Evolutionary conservation across 2,797 vertebrate genomes (phyloP).

Genomic region (Thripadectes ignobilis): DNA sequence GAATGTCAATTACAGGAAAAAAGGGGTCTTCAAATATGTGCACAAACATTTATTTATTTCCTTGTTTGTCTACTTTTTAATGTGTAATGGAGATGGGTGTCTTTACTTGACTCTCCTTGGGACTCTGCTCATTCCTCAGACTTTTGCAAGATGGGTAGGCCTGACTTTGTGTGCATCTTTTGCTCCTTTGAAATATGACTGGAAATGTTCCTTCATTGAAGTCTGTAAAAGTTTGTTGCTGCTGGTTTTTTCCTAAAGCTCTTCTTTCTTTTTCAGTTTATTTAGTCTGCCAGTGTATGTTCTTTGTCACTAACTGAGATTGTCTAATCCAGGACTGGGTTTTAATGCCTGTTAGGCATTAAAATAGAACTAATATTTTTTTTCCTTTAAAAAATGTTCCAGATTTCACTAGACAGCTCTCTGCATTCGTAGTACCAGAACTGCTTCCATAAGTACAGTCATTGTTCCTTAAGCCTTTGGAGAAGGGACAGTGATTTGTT

Average conservation of each 20-base stretch:
- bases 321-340: neutral
- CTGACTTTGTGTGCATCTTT: neutral
- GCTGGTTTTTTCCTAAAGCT: neutral
- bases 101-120: neutral
- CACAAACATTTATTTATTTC: neutral
- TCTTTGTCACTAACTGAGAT: neutral
- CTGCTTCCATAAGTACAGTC: neutral
- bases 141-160: neutral
- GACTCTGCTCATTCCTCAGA: accelerated
- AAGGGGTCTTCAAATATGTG: neutral
- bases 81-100: neutral
- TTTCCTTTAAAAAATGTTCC: neutral
- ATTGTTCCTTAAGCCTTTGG: neutral
- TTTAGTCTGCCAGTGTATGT: neutral
- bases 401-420: neutral
- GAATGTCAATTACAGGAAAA: neutral
- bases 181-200: neutral
- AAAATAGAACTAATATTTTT: neutral
- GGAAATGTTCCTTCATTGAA: neutral
- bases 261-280: neutral
- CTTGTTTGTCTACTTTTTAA: neutral
- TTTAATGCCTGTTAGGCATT: neutral
- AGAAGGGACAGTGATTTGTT: neutral
- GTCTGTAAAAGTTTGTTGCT: neutral
- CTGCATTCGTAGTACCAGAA: neutral